A percentile compares a stretch with the other conserved stretches of the same genome.
These are phyloP conservation scores for Diabrotica balteata DNA, from an alignment of 2,888 invertebrate genomes.

Conservation along the genomic window DNA sequence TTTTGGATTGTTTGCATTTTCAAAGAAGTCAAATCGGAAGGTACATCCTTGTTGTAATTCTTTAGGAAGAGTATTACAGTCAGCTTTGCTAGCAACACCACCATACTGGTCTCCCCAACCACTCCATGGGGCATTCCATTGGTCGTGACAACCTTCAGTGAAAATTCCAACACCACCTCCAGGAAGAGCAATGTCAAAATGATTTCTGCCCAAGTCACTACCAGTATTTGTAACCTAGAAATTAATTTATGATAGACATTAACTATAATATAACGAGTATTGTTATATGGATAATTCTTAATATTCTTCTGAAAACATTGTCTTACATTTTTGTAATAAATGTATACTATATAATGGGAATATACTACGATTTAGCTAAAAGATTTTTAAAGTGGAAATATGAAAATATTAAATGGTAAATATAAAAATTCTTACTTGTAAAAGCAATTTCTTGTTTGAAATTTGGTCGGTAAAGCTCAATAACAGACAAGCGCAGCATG, in stretches of 20 bases:
- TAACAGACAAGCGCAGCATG: constrained; percentile 37
- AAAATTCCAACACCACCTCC: constrained; percentile 37
- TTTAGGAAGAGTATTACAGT: constrained; percentile 32
- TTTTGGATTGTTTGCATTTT: constrained; percentile 35
- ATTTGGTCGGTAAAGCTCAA: constrained; percentile 33
- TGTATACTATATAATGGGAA: no score
- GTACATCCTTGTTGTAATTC: constrained; percentile 32
- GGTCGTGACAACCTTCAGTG: constrained; percentile 31
- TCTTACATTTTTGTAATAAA: no score
- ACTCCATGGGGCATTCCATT: constrained; percentile 35
- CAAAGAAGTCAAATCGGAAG: constrained; percentile 37
- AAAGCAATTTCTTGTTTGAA: constrained; percentile 21
- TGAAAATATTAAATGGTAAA: no score
- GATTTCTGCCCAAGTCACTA: constrained; percentile 34
- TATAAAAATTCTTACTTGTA: constrained; percentile 6
- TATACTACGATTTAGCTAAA: no score
- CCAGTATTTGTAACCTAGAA: constrained; percentile 36
- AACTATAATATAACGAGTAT: no score
- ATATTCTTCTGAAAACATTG: no score
- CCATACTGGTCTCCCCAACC: constrained; percentile 39
- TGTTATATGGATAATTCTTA: no score
- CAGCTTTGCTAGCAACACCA: constrained; percentile 29
- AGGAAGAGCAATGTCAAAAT: constrained; percentile 27
- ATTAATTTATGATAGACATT: no score
- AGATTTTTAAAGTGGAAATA: no score